These are phyloP conservation scores for Cydia pomonella DNA, from an alignment of 1,140 invertebrate genomes.

Conservation along the genomic window DNA sequence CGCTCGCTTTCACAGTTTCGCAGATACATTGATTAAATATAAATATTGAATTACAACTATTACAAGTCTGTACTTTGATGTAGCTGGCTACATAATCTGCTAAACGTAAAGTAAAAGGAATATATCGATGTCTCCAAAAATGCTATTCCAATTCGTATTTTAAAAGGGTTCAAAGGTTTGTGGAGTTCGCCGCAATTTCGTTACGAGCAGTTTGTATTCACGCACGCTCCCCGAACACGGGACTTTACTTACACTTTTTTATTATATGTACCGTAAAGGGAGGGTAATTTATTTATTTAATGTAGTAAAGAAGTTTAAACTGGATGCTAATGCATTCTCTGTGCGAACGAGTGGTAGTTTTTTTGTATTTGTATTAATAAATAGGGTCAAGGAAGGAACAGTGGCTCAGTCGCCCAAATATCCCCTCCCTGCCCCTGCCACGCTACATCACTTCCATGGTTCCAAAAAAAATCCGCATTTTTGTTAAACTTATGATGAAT, in stretches of 20 bases:
- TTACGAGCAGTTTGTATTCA: constrained; percentile 58
- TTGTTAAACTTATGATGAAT: too few species aligned
- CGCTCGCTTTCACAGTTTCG: too few species aligned
- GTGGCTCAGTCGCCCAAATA: too few species aligned
- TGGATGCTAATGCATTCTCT: background rate
- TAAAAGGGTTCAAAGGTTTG: constrained; percentile 34
- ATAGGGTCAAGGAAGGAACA: too few species aligned
- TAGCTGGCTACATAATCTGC: background rate
- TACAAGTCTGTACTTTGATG: too few species aligned
- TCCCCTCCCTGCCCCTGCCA: too few species aligned
- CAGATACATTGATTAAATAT: too few species aligned
- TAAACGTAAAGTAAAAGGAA: background rate
- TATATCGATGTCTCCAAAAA: background rate
- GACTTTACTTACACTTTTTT: constrained; percentile 50
- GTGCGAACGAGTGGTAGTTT: too few species aligned
- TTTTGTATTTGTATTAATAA: too few species aligned
- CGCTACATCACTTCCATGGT: too few species aligned
- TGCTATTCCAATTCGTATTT: constrained; percentile 7
- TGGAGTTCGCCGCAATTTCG: constrained; percentile 41
- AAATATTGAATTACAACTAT: too few species aligned
- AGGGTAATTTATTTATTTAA: background rate
- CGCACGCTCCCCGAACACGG: constrained; percentile 51
- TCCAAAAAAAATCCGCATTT: too few species aligned
- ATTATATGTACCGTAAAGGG: background rate
- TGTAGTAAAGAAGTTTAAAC: background rate